A percentile compares a stretch with the other conserved stretches of the same genome.
Evolutionary conservation across 2,113 vertebrate species (phyloP).

Genomic region (Eptatretus burgeri): DNA sequence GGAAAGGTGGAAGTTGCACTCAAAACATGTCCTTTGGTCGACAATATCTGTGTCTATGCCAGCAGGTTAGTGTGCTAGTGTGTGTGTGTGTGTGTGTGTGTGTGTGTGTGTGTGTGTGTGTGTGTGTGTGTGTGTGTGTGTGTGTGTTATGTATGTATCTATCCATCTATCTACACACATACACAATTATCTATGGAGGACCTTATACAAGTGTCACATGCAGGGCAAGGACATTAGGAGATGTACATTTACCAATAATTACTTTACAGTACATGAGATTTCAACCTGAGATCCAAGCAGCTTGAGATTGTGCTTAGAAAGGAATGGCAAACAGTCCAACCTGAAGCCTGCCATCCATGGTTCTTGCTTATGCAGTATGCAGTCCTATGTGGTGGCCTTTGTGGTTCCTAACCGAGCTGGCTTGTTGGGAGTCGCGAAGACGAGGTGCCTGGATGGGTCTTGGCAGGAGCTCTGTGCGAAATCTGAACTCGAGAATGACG

Average conservation of each 20-base stretch:
- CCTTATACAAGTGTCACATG: no score
- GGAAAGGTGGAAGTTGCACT: background rate
- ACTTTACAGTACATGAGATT: no score
- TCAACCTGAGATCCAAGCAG: background rate
- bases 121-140: no score
- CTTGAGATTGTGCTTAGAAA: background rate
- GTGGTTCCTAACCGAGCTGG: background rate
- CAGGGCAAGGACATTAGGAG: no score
- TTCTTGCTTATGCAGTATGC: background rate
- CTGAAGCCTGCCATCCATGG: background rate
- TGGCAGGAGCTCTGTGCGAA: background rate
- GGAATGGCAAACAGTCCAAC: background rate
- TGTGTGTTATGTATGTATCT: no score
- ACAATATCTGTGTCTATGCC: constrained; percentile 1
- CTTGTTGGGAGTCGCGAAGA: background rate
- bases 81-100: no score
- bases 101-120: no score
- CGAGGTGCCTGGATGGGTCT: background rate
- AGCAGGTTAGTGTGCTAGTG: background rate
- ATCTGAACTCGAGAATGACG: background rate
- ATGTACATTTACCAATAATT: no score
- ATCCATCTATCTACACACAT: no score
- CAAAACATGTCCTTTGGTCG: background rate
- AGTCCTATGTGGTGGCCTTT: background rate
- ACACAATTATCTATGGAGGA: no score